Base-by-base conservation (phyloP, 2,113 vertebrate genomes). In the Crotalus viridis region DNA sequence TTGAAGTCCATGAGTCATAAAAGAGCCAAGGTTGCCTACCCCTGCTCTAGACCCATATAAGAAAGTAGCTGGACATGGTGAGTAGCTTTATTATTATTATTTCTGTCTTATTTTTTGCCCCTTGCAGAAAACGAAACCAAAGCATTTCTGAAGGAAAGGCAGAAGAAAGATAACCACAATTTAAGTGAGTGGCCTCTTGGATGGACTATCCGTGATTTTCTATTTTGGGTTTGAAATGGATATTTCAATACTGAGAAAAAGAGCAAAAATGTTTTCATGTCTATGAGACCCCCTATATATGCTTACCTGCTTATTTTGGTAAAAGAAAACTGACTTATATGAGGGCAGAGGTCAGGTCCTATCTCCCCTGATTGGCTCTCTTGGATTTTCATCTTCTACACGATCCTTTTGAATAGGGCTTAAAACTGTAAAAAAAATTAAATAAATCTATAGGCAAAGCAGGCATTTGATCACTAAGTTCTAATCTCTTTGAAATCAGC, bases 111-210 rank as follows among this genome's bases (percentile, higher is more conserved):
- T 87, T 69, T 56, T 15, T 2, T 56, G 89, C 96, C 96, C 26
- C 93, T 93, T 64, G 46, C 48, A 99, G 98, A 98, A 39, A 97
- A 96, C 0, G 98, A 98, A 61, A 95, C 97, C 15, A 99, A 99
- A 96, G 98, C 98, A 19, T 90, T 99, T 61, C 96, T 98, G 61
- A 99, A 99, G 95, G 98, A 99, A 57, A 95, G 98, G 10, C 98
- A 99, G 96, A 99, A 99, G 96, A 99, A 99, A 93, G 98, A 99
- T 97, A 99, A 98, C 95, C 98, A 99, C 96, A 99, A 99, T 95
- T 97, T 98, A 21, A 99, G 98, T 99, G 97, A 98, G 98, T 98
- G 43, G 21, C 21, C 2, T 12, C 8, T 21, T 28, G 6, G 51
- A 3, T 24, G n/a, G 57, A 39, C 9, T n/a, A 46, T 24, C 5